phyloP scores from a whole-genome alignment of 2,113 vertebrate species.

The Spilogale gracilis region DNA sequence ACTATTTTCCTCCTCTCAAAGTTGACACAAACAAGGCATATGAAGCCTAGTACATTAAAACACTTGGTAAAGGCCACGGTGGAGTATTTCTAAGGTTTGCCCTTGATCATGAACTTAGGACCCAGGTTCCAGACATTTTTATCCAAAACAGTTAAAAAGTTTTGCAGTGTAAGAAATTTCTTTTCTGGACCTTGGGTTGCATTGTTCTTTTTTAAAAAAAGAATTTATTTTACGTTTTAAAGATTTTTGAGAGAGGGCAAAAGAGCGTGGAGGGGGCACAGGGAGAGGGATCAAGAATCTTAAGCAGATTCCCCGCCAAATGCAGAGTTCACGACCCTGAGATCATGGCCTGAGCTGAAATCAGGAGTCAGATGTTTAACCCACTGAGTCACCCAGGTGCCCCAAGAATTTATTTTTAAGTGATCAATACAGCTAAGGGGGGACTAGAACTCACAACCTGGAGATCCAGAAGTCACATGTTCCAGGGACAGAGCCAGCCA shows the following conservation, averaged over 20 bases:
- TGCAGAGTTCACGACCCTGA: neutral
- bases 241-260: neutral
- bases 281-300: neutral
- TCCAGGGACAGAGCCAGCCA: neutral
- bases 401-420: neutral
- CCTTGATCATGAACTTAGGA: neutral
- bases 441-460: neutral
- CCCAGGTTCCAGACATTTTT: neutral
- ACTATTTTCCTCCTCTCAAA: neutral
- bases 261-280: neutral
- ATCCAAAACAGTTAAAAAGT: neutral
- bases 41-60: neutral
- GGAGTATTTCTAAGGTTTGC: slow-evolving; percentile 8
- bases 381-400: neutral
- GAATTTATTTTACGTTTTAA: neutral
- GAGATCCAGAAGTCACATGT: neutral
- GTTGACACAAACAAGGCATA: neutral
- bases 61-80: neutral
- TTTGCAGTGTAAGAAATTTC: neutral
- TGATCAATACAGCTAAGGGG: neutral
- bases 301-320: neutral
- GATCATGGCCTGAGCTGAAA: neutral
- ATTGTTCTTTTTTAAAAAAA: neutral
- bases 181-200: neutral
- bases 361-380: neutral